Percentiles rank a stretch among this genome's conserved stretches.
These are phyloP conservation scores for Ceratina calcarata DNA, from an alignment of 1,140 invertebrate species.

Conservation along the genomic window DNA sequence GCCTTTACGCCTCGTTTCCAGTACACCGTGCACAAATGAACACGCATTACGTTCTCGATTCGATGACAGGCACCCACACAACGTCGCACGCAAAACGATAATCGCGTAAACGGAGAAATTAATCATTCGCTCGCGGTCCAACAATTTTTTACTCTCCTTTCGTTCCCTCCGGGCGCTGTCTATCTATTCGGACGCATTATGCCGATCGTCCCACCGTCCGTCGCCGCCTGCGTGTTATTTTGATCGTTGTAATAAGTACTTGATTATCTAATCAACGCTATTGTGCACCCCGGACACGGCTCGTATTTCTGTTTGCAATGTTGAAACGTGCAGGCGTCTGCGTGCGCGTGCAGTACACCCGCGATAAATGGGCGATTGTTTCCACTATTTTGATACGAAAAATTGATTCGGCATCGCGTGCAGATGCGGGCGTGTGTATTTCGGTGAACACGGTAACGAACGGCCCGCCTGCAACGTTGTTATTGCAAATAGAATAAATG, in stretches of 20 bases:
- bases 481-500: not conserved
- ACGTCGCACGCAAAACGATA: not conserved
- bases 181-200: not conserved
- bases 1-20: slow-evolving; percentile 29
- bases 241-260: slow-evolving; percentile 31
- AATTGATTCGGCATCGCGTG: not conserved
- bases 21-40: not conserved
- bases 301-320: slow-evolving; percentile 22
- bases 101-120: slow-evolving; percentile 46
- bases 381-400: slow-evolving; percentile 2
- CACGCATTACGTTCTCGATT: not conserved
- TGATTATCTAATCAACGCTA: slow-evolving; percentile 44
- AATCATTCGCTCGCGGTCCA: slow-evolving; percentile 35
- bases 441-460: not conserved
- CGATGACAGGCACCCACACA: slow-evolving; percentile 16
- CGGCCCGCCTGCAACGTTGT: not conserved
- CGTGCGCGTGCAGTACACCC: too few species aligned
- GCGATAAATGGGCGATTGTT: slow-evolving; percentile 11
- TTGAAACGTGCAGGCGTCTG: not conserved
- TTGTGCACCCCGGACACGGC: not conserved
- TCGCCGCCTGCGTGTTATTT: not conserved
- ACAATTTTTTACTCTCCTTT: slow-evolving; percentile 1
- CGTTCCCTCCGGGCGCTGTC: not conserved
- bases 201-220: not conserved
- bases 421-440: not conserved